Conservation (phyloP, 2,113 vertebrate genomes). For the Fregetta grallaria region DNA sequence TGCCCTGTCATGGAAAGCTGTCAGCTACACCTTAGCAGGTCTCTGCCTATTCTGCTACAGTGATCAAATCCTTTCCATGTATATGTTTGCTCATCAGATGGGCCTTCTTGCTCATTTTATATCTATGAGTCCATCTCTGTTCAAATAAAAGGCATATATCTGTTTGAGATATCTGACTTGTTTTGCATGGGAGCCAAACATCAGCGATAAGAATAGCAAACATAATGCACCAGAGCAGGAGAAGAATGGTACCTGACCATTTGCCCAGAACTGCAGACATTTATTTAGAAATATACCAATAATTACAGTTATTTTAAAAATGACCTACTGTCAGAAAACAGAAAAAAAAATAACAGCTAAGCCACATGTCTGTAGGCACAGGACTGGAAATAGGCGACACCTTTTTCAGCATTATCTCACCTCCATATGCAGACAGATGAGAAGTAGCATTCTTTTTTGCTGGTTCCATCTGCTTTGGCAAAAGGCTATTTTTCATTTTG, state of each 20-base stretch:
- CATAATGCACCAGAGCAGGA: not conserved
- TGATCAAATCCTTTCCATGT: not conserved
- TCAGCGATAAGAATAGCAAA: conserved; percentile 38
- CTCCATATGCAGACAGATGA: not conserved
- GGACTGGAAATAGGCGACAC: not conserved
- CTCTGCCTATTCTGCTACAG: not conserved
- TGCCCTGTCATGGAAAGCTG: not conserved
- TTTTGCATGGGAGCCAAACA: conserved; percentile 22
- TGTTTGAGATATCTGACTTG: not conserved
- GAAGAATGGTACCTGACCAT: not conserved
- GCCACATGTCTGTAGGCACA: not conserved
- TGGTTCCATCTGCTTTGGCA: not conserved
- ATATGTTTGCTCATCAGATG: not conserved
- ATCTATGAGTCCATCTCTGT: not conserved
- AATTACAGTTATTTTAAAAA: not conserved
- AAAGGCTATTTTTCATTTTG: not conserved
- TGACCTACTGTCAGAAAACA: not conserved
- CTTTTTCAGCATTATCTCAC: not conserved
- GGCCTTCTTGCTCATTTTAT: not conserved
- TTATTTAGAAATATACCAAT: not conserved
- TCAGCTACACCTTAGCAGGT: not conserved
- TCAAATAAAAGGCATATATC: conserved; percentile 48
- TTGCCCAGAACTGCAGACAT: not conserved
- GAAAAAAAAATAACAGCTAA: not conserved
- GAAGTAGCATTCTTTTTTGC: not conserved